Evolutionary conservation across 2,113 vertebrate species (phyloP), one percentile per base, ranked within the genome.

Genomic region (Hippocampus abdominalis): DNA sequence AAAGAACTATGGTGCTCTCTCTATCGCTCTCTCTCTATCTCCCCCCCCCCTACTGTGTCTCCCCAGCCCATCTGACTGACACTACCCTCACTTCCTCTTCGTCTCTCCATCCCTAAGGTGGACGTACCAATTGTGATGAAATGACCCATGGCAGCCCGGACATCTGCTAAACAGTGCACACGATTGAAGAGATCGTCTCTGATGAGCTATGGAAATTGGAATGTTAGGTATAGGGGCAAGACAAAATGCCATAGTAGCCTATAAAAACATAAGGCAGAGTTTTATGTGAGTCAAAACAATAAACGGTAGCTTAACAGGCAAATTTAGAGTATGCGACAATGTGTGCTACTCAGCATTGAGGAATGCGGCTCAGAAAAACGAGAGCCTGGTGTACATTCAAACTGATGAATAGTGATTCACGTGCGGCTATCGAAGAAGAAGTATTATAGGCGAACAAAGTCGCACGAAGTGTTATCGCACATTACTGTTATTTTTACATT

Each of bases 81-180:
- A 61, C 23, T 65, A 57, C 18, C 51, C 70, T 71, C 71, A 57
- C 4, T 44, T 57, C 21, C 36, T 73, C 54, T 68, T 54, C 64
- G 39, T 63, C 71, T 77, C 36, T 63, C 63, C 61, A 68, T 63
- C 70, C 75, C 79, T 40, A 78, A 81, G 82, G 76, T 40, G n/a
- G 70, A 73, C 70, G 67, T 73, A 79, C 69, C 73, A 80, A 84
- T 86, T 88, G 84, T 80, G 79, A 84, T 76, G 69, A 83, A 86
- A 83, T 83, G 75, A 81, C 81, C 54, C 53, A 0, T 85, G 85
- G 84, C 85, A 85, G 84, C 42, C 68, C 60, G 75, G 78, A 81
- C 85, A 84, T 86, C 82, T 87, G 84, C 80, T 89, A 71, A 80
- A 83, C 68, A 87, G 62, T 70, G 62, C 64, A 81, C 73, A 73